phyloP scores from a whole-genome alignment of 2,888 invertebrate species.

The Coecobrya sp. region DNA sequence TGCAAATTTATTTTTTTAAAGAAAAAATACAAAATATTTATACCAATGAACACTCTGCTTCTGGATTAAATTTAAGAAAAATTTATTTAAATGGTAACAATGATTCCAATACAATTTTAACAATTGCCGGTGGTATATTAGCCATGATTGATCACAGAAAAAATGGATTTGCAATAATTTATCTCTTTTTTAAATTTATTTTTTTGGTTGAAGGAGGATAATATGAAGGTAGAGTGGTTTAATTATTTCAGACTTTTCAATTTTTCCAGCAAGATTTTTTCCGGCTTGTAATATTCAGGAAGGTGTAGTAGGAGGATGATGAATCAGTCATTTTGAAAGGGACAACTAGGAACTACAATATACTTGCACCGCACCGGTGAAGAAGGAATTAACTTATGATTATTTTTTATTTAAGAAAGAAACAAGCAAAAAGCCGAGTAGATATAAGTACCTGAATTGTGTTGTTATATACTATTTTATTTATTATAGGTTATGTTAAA shows the following conservation, averaged over 20 bases:
- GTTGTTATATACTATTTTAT: no score
- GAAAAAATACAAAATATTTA: no score
- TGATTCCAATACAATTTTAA: conserved; percentile 44
- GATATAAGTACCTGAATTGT: conserved; percentile 20
- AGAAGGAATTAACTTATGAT: not conserved
- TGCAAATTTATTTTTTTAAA: not conserved
- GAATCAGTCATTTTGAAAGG: conserved; percentile 40
- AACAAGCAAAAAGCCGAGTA: no score
- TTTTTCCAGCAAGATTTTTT: not conserved
- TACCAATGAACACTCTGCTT: no score
- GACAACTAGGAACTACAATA: not conserved
- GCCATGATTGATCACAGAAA: conserved; percentile 54
- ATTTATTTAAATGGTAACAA: not conserved
- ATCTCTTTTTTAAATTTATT: not conserved
- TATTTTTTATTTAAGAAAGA: no score
- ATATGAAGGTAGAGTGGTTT: not conserved
- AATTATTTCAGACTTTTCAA: not conserved
- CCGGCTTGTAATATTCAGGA: not conserved
- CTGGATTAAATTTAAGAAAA: no score
- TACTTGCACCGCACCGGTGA: not conserved
- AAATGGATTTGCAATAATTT: not conserved
- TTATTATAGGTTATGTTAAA: conserved; percentile 5
- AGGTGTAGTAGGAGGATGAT: not conserved
- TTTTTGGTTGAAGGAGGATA: not conserved
- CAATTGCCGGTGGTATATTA: conserved; percentile 32